Percentiles rank a stretch among this genome's conserved stretches.
Conservation (phyloP, 2,888 invertebrate genomes). For the Hipparchia semele region DNA sequence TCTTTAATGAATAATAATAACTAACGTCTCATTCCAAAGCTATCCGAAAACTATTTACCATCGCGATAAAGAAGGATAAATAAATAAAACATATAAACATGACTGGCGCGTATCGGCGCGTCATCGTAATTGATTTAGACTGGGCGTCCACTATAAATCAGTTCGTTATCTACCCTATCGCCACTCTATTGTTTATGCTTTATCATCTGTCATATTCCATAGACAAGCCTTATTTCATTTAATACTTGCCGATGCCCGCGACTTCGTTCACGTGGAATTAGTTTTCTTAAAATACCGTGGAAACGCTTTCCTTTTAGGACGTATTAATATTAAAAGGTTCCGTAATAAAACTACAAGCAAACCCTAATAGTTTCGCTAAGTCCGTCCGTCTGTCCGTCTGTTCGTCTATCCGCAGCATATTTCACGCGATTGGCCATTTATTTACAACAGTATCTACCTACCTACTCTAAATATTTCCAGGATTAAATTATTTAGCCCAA, state of each 20-base stretch:
- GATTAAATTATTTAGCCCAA: too few species aligned
- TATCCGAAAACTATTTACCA: constrained; percentile 5
- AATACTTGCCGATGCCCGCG: background rate
- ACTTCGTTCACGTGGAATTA: too few species aligned
- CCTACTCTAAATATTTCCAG: too few species aligned
- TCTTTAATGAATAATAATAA: background rate
- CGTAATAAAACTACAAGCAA: too few species aligned
- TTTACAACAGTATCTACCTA: too few species aligned
- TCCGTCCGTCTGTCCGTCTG: too few species aligned
- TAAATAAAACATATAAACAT: constrained; percentile 1
- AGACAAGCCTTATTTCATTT: constrained; percentile 44
- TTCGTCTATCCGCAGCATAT: too few species aligned
- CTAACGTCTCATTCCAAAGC: background rate
- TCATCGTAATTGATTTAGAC: constrained; percentile 67
- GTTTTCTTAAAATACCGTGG: too few species aligned
- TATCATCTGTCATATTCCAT: constrained; percentile 65
- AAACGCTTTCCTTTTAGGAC: too few species aligned
- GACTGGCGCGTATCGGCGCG: constrained; percentile 9
- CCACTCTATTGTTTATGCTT: constrained; percentile 69
- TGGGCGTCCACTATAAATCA: constrained; percentile 66
- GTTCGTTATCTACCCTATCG: constrained; percentile 66
- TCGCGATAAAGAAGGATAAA: constrained; percentile 14
- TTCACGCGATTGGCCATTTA: too few species aligned
- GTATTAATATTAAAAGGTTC: too few species aligned
- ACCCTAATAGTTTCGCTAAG: too few species aligned